Conservation (phyloP, 2,797 vertebrate genomes). For the Paratrypauchen microcephalus region DNA sequence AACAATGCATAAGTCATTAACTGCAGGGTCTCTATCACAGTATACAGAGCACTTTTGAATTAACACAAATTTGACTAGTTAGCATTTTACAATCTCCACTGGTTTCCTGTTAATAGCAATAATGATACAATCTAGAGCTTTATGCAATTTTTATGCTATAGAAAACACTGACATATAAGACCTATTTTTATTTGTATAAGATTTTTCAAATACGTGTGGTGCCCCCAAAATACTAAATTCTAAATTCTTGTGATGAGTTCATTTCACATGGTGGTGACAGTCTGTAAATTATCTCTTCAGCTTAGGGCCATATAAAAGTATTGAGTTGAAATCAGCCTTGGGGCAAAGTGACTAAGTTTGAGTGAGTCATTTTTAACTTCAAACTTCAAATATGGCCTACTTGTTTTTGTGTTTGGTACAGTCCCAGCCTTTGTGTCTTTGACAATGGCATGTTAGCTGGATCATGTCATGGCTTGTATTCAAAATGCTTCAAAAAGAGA, state of each 20-base stretch:
- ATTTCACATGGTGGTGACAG: neutral
- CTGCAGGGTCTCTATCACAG: no score
- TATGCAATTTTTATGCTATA: no score
- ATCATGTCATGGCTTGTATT: constrained; percentile 53
- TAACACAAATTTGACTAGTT: neutral
- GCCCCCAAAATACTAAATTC: neutral
- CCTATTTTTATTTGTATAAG: neutral
- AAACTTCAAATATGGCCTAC: neutral
- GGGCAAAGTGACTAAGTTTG: neutral
- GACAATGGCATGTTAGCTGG: constrained; percentile 28
- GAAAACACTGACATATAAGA: neutral
- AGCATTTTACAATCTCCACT: no score
- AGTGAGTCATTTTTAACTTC: neutral
- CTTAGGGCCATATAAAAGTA: neutral
- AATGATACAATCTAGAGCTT: constrained; percentile 1
- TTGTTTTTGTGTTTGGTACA: constrained; percentile 25
- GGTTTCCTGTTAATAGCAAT: constrained; percentile 13
- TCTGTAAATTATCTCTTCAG: neutral
- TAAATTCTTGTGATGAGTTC: neutral
- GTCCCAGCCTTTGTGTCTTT: constrained; percentile 23
- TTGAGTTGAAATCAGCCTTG: neutral
- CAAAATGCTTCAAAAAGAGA: constrained; percentile 20
- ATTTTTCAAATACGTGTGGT: neutral
- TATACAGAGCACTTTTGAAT: neutral
- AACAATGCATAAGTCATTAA: no score